phyloP scores from a whole-genome alignment of 2,797 vertebrate genomes.

The Enteromius afrohamiltoni region DNA sequence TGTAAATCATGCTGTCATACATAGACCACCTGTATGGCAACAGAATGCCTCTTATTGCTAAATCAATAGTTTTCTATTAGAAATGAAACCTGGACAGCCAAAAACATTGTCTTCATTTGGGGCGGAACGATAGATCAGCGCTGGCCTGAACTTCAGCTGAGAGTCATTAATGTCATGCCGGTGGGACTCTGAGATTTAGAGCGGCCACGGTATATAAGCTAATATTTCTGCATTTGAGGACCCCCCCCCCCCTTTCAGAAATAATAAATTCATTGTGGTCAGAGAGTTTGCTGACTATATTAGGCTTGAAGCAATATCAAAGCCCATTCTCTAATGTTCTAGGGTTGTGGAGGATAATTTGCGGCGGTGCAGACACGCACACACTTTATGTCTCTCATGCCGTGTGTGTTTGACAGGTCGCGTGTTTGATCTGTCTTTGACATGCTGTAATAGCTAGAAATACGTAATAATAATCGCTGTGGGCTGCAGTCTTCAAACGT shows the following conservation, averaged over 20 bases:
- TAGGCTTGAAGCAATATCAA: slow-evolving; percentile 32
- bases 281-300: slow-evolving; percentile 32
- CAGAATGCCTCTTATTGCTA: slow-evolving; percentile 42
- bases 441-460: slow-evolving; percentile 39
- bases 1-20: slow-evolving; percentile 27
- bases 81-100: slow-evolving; percentile 38
- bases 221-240: slow-evolving; percentile 22
- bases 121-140: slow-evolving; percentile 33
- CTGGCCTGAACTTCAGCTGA: slow-evolving; percentile 37
- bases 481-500: slow-evolving; percentile 2
- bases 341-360: slow-evolving; percentile 19
- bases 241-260: neutral
- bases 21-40: slow-evolving; percentile 33
- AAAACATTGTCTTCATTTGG: slow-evolving; percentile 48
- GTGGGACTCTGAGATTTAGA: slow-evolving; percentile 26
- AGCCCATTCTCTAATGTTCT: slow-evolving; percentile 24
- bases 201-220: slow-evolving; percentile 22
- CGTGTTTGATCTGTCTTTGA: slow-evolving; percentile 33
- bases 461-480: slow-evolving; percentile 28
- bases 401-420: neutral
- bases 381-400: slow-evolving; percentile 15
- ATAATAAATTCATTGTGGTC: slow-evolving; percentile 35
- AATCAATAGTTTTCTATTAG: slow-evolving; percentile 53
- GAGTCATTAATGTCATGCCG: slow-evolving; percentile 45
- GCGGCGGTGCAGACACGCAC: neutral